A percentile compares a stretch with the other conserved stretches of the same genome.
Conservation (phyloP, 2,113 vertebrate genomes). For the Chionis minor region DNA sequence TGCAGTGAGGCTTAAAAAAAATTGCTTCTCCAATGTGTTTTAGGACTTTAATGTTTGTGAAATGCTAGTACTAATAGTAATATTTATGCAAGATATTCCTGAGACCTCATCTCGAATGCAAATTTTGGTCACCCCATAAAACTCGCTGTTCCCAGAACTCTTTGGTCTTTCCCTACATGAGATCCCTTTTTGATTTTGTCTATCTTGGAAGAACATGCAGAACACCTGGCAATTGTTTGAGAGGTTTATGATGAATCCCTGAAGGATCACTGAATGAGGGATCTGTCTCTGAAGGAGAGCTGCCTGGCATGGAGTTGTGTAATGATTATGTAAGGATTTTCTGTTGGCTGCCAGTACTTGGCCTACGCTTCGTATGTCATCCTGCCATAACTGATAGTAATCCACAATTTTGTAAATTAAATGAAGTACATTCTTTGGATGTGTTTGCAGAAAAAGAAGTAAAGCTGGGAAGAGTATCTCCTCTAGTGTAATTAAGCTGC, state of each 20-base stretch:
- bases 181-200: not conserved
- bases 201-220: not conserved
- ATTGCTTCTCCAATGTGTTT: not conserved
- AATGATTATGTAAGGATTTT: not conserved
- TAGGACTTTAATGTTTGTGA: not conserved
- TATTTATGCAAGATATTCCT: not conserved
- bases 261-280: not conserved
- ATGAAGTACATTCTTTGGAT: not conserved
- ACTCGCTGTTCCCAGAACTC: not conserved
- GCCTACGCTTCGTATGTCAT: not conserved
- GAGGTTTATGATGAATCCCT: not conserved
- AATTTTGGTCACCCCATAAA: not conserved
- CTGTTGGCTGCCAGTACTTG: not conserved
- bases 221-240: not conserved
- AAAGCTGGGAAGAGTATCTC: not conserved
- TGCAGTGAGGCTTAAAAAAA: not conserved
- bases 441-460: not conserved
- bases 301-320: not conserved
- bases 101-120: not conserved
- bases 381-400: not conserved
- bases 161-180: not conserved
- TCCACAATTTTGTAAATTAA: not conserved
- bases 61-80: not conserved
- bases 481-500: not conserved
- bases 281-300: not conserved